Evolutionary conservation across 1,140 invertebrate genomes (phyloP), one percentile per base, ranked within the genome.

Genomic region (Bombyx mandarina): DNA sequence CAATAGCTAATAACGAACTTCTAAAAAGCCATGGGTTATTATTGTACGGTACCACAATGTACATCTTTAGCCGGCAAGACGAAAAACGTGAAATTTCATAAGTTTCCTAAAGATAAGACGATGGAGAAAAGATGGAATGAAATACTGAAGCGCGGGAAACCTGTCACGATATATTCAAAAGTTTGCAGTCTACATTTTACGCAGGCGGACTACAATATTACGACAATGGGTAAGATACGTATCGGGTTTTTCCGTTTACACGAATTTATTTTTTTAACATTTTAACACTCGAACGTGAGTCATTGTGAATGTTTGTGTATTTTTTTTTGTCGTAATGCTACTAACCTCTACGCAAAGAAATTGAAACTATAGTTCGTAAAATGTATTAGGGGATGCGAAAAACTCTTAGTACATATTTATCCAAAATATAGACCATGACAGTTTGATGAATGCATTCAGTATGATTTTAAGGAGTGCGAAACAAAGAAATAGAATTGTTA

Each of bases 141-240:
- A 10, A 85, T 86, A 58, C 61, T 88, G 51, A 83, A 79, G 68
- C 73, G 85, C 47, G 79, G 80, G 48, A 88, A 88, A 67, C 82
- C 85, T 8, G 66, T 68, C 46, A 86, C 83, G 35, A 81, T 77
- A 63, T 86, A 86, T 67, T 86, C 83, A 7, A 86, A 86, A 77
- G 83, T 86, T 51, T 86, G 84, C 73, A 88, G 84, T 66, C 74
- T 85, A 6, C 84, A 88, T 64, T 88, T 88, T 63, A 84, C 82
- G 6, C 81, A 83, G 47, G 73, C 77, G 8, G 84, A 88, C 54
- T 88, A 88, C 63, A 86, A 83, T 67, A 79, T 85, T 60, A 86
- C 84, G 57, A 82, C 82, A 63, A 88, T 88, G 84, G 84, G 84
- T 88, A 85, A 87, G 83, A 81, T 76, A 81, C 83, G 79, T 75